A percentile compares a stretch with the other conserved stretches of the same genome.
phyloP scores from a whole-genome alignment of 2,888 invertebrate species.

The Strigamia transsilvanica region DNA sequence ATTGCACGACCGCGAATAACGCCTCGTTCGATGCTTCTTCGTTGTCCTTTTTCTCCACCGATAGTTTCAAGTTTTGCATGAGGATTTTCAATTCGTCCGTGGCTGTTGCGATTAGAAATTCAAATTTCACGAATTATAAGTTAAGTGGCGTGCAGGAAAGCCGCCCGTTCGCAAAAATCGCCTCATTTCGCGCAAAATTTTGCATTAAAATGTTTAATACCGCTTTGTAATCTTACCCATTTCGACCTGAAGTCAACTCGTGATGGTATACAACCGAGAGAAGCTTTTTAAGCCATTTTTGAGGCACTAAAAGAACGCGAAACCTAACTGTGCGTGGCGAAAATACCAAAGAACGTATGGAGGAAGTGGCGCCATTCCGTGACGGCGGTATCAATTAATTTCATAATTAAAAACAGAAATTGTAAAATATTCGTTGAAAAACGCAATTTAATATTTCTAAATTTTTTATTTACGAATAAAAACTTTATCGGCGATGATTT shows the following conservation, averaged over 20 bases:
- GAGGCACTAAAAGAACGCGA: neutral
- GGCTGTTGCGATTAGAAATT: neutral
- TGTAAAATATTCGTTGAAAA: no score
- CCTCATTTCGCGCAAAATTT: no score
- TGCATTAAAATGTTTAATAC: no score
- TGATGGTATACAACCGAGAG: neutral
- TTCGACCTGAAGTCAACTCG: neutral
- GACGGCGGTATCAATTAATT: neutral
- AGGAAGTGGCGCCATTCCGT: neutral
- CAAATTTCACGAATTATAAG: no score
- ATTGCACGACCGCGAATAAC: neutral
- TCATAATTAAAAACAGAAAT: no score
- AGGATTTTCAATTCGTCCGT: neutral
- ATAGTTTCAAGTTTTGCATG: neutral
- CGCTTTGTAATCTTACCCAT: neutral
- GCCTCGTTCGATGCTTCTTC: conserved; percentile 1
- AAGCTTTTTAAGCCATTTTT: neutral
- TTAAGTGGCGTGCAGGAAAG: neutral
- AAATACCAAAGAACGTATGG: no score
- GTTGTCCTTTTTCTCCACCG: neutral
- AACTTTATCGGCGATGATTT: no score
- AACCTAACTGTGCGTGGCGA: neutral
- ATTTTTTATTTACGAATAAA: no score
- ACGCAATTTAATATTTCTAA: no score
- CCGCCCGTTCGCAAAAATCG: neutral